These are phyloP conservation scores for Sycophila sp. DNA, from an alignment of 1,140 invertebrate species.

Conservation along the genomic window DNA sequence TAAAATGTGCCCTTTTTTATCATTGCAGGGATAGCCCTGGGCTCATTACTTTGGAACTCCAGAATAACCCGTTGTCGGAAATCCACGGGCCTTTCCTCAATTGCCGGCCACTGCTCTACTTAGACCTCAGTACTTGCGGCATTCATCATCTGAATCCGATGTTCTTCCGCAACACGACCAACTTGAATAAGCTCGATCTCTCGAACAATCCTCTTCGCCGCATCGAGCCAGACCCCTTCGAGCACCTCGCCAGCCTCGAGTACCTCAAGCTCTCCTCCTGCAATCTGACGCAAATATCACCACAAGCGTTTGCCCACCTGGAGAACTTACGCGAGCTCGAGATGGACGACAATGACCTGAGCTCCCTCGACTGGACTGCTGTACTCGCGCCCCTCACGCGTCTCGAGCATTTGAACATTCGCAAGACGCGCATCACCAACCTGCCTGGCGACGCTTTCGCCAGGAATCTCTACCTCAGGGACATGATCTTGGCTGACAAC, in stretches of 20 bases:
- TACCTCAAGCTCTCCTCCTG: slow-evolving; percentile 74
- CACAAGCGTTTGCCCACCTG: slow-evolving; percentile 68
- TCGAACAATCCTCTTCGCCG: slow-evolving; percentile 74
- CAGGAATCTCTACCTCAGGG: slow-evolving; percentile 73
- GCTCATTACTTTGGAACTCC: slow-evolving; percentile 75
- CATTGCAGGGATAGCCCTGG: slow-evolving; percentile 74
- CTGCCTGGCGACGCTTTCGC: slow-evolving; percentile 74
- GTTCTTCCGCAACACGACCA: slow-evolving; percentile 76
- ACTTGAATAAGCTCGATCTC: slow-evolving; percentile 74
- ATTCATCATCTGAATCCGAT: slow-evolving; percentile 69
- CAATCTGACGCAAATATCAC: slow-evolving; percentile 70
- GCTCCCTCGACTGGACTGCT: slow-evolving; percentile 69
- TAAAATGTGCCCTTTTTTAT: too few relatives aligned
- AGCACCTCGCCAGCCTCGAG: slow-evolving; percentile 72
- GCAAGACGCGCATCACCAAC: slow-evolving; percentile 70
- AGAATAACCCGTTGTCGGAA: slow-evolving; percentile 73
- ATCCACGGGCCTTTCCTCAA: slow-evolving; percentile 74
- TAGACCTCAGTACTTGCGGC: slow-evolving; percentile 75
- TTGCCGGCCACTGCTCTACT: slow-evolving; percentile 72
- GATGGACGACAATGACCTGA: slow-evolving; percentile 71
- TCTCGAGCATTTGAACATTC: slow-evolving; percentile 73
- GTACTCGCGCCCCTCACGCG: slow-evolving; percentile 70
- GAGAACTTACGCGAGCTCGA: slow-evolving; percentile 74
- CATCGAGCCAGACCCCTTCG: slow-evolving; percentile 70
- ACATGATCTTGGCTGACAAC: slow-evolving; percentile 74